Conservation (phyloP, 1,140 invertebrate genomes). For the Elymnias hypermnestra region DNA sequence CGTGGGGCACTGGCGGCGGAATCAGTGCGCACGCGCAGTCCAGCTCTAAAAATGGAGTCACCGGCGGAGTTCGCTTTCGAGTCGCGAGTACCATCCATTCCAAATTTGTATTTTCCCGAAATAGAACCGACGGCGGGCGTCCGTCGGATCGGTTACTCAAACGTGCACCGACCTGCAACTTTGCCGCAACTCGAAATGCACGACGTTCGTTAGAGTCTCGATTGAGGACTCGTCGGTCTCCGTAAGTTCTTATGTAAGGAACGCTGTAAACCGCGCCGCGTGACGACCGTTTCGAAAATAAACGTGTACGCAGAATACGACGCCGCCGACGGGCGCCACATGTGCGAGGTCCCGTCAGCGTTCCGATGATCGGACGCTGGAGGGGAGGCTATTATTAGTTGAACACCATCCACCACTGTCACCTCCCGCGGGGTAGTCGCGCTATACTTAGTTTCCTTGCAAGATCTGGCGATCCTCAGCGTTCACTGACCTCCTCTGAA, state of each 20-base stretch:
- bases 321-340: conserved; percentile 51
- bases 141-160: conserved; percentile 75
- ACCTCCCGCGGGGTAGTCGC: conserved; percentile 70
- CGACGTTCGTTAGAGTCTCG: conserved; percentile 34
- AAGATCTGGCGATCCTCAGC: conserved; percentile 64
- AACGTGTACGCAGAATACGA: conserved; percentile 53
- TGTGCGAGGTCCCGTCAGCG: conserved; percentile 63
- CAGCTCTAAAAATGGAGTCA: conserved; percentile 79
- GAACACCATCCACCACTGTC: conserved; percentile 70
- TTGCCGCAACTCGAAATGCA: conserved; percentile 43
- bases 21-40: conserved; percentile 68
- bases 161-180: conserved; percentile 68
- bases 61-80: conserved; percentile 67
- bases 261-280: conserved; percentile 63
- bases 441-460: conserved; percentile 70
- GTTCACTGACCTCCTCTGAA: conserved; percentile 70
- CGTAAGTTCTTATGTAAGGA: conserved; percentile 64
- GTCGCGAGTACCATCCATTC: conserved; percentile 78
- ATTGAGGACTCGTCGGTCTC: conserved; percentile 31
- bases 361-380: conserved; percentile 55
- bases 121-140: conserved; percentile 78
- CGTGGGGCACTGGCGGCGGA: conserved; percentile 58
- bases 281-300: conserved; percentile 71
- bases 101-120: conserved; percentile 89
- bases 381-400: conserved; percentile 74